Conservation (phyloP, 1,140 invertebrate genomes). For the Trichomalopsis sarcophagae region DNA sequence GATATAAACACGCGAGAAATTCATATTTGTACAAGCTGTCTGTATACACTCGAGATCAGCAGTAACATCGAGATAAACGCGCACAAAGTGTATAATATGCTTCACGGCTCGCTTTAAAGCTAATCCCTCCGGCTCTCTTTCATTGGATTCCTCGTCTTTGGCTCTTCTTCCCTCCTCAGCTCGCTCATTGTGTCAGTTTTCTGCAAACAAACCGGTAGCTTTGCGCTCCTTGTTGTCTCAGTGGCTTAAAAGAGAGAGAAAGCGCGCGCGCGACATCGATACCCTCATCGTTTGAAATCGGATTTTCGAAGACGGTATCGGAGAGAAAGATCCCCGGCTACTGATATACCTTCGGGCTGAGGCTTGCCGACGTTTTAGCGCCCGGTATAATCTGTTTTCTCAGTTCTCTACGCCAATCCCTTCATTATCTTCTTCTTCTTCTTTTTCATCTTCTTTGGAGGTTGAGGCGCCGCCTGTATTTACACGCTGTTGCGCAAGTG, state of each 20-base stretch:
- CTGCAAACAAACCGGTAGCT: constrained; percentile 18
- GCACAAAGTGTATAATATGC: too few species aligned
- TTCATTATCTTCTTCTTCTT: constrained; percentile 14
- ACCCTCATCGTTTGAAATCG: constrained; percentile 31
- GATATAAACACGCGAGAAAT: background rate
- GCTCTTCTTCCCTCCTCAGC: background rate
- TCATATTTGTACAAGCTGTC: too few species aligned
- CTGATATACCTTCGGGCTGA: constrained; percentile 29
- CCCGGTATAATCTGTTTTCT: constrained; percentile 33
- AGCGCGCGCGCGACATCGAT: constrained; percentile 23
- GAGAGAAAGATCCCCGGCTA: background rate
- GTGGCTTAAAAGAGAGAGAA: background rate
- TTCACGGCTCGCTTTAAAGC: background rate
- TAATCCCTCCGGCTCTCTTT: constrained; percentile 31
- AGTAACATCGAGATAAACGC: background rate
- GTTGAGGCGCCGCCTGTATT: background rate
- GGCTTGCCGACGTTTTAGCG: background rate
- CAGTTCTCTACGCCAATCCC: background rate
- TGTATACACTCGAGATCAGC: background rate
- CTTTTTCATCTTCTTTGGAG: constrained; percentile 1
- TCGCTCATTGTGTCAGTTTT: constrained; percentile 13
- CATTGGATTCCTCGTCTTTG: constrained; percentile 32
- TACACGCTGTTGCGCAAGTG: background rate
- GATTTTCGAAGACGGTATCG: background rate
- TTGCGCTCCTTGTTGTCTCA: constrained; percentile 32